Evolutionary conservation across 2,888 invertebrate species (phyloP), one percentile per base, ranked within the genome.

Genomic region (Athalia rosae): DNA sequence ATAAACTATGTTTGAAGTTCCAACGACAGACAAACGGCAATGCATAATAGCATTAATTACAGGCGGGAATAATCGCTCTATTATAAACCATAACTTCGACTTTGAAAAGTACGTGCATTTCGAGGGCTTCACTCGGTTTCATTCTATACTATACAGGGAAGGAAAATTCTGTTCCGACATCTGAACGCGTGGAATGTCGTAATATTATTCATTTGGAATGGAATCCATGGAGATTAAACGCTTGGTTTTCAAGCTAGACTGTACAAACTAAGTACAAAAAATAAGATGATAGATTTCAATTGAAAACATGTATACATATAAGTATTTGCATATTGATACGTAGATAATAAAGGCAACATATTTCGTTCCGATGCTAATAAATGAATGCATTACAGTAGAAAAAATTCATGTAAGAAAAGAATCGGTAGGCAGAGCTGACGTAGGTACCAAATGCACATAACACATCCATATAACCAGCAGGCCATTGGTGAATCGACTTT

Each of bases 401-500:
- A 50, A 9, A 50, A 9, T 50, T 50, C 50, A 50, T 50, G 28
- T 28, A 2, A 28, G 28, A 28, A 28, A 2, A 28, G 28, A 28
- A 28, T 28, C 28, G 28, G 28, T 28, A 28, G 28, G 2, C 28
- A 28, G 28, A 28, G 28, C 28, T 28, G 28, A 28, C 28, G 62
- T 59, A 13, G 13, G 13, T 59, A n/a, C 59, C 9, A 59, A n/a
- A 6, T 59, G 59, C 11, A 59, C 13, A 59, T 11, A 1, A n/a
- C 59, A n/a, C 50, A 9, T 9, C 59, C n/a, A 11, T 59, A 59
- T 7, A 59, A 59, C 13, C 50, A 13, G 5, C 53, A 9, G 66
- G 15, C 69, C 56, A 50, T n/a, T 69, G 48, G 69, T 58, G 58
- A 69, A 69, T 69, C 69, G 69, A 69, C 69, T 69, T 69, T 69